Base-by-base conservation (phyloP, 2,113 vertebrate species). In the Lontra canadensis region DNA sequence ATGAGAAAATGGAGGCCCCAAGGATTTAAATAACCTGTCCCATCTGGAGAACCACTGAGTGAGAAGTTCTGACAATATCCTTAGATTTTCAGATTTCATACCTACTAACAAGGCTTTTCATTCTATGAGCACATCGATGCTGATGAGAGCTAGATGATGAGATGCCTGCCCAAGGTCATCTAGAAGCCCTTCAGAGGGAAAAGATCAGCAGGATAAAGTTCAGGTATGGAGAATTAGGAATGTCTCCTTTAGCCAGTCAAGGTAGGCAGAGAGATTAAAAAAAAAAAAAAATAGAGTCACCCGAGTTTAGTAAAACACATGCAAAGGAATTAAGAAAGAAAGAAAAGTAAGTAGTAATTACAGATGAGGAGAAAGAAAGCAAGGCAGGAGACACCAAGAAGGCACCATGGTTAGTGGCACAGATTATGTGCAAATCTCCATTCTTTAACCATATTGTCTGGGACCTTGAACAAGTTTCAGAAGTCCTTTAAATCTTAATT, bases 301-400 rank as follows among this genome's bases (percentile, higher is more conserved):
- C 31, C 29, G 13, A 34, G 4, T 36, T 44, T 7, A 55, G 36
- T 17, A 42, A 94, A 23, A 7, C n/a, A 49, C 3, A 11, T 25
- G 25, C 29, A 44, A 63, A 34, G 55, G 79, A 86, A 83, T 21
- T 18, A 34, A 63, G 63, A 69, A 23, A 21, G 63, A 8, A 1
- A 31, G 39, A 39, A 42, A 55, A 10, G 14, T n/a, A 61, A n/a
- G 73, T 52, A n/a, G 25, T 61, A 65, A 31, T 4, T 65, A 39
- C 9, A 52, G 31, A 29, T 42, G 39, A n/a, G 21, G 31, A 55
- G 39, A 42, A 49, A 57, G 18, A 34, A 65, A 71, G 25, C 12
- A 9, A 2, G 6, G n/a, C 4, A 15, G 52, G 18, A 42, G 47
- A 59, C 13, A 36, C 15, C 1, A 2, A 2, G 1, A 6, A 4